phyloP scores from a whole-genome alignment of 2,888 invertebrate genomes.

The Furcula furcula region DNA sequence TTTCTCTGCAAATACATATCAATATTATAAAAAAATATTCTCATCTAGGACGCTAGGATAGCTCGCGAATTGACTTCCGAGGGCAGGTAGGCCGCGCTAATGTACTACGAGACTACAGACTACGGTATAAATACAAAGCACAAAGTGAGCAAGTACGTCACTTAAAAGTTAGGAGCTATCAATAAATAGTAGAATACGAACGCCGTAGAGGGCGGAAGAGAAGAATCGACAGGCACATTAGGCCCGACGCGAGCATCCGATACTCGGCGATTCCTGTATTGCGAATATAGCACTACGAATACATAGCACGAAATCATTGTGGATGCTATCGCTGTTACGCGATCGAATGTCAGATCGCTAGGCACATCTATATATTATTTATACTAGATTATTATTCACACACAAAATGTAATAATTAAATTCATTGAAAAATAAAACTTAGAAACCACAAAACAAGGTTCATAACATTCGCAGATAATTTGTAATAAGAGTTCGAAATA shows the following conservation, averaged over 20 bases:
- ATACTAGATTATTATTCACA: no score
- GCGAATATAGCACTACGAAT: no score
- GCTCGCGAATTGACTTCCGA: slow-evolving; percentile 71
- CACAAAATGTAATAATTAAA: no score
- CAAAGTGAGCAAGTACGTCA: slow-evolving; percentile 68
- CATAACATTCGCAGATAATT: no score
- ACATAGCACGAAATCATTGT: no score
- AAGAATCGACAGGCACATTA: slow-evolving; percentile 40
- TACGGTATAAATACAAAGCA: slow-evolving; percentile 69
- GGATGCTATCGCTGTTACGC: no score
- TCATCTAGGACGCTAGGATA: slow-evolving; percentile 55
- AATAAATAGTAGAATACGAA: slow-evolving; percentile 48
- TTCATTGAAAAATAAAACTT: no score
- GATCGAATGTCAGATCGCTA: no score
- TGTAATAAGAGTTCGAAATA: no score
- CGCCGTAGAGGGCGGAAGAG: slow-evolving; percentile 24
- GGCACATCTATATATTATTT: no score
- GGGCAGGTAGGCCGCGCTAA: slow-evolving; percentile 46
- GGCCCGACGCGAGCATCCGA: slow-evolving; percentile 25
- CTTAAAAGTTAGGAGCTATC: slow-evolving; percentile 41
- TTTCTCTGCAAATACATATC: slow-evolving; percentile 67
- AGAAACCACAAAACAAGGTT: no score
- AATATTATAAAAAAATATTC: slow-evolving; percentile 71
- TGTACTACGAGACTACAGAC: slow-evolving; percentile 25
- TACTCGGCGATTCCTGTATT: slow-evolving; percentile 33